Evolutionary conservation across 2,888 invertebrate species (phyloP), one percentile per base, ranked within the genome.

Genomic region (Acrocera orbiculus): DNA sequence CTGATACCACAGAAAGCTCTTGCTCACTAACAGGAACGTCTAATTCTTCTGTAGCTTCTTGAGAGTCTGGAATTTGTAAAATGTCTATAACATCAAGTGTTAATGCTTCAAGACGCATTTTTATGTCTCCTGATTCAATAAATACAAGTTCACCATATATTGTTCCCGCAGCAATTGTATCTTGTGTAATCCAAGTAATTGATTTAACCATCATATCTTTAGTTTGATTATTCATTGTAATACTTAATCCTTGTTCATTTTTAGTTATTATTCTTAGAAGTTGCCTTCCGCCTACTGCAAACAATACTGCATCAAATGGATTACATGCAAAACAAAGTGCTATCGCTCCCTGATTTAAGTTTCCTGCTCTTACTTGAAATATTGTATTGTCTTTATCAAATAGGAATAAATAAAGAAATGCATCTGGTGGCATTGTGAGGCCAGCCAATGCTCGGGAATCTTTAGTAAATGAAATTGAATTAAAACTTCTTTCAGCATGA

Each of bases 51-150:
- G 44, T 27, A 7, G 51, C 39, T 2, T 23, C 23, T 5, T 27
- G 33, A 2, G 11, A 10, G 22, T 37, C 37, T 2, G 17, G 13
- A 19, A 29, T 30, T 24, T 31, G 5, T 1, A 11, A n/a, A 10
- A 56, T 37, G 37, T 59, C 56, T 7, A 61, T 46, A 0, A 47
- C 23, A 10, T 56, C 52, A 1, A 54, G 47, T 4, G 50, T 45
- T 15, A 41, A 46, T 0, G 77, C 78, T 37, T 64, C 64, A 48
- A 72, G 79, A 1, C 72, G 54, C 26, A 69, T 67, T 42, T 80
- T 76, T 30, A 85, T 56, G 43, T 92, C 90, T 0, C 87, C 87
- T 44, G 79, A 79, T 54, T 92, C 90, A 35, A 90, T 69, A 38
- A 86, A 63, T 50, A 86, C 65, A 24, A 92, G 64, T 41, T 73